Conservation (phyloP, 2,888 invertebrate species). For the Heterodera filipjevi region DNA sequence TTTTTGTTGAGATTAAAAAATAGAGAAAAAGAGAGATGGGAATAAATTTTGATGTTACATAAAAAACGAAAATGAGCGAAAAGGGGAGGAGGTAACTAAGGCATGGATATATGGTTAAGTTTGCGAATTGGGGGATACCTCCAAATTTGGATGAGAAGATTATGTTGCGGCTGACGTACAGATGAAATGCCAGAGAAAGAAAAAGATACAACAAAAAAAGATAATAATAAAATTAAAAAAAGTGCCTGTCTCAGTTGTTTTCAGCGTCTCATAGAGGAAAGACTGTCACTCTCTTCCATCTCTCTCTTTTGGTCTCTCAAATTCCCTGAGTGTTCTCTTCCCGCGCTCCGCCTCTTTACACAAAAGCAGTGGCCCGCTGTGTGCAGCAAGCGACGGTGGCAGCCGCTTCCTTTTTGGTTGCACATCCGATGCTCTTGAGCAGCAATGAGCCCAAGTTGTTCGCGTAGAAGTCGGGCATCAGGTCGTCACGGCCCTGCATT, state of each 20-base stretch:
- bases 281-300: not conserved
- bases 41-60: no score
- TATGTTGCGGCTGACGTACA: not conserved
- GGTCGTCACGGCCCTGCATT: constrained; percentile 53
- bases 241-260: not conserved
- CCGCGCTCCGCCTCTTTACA: not conserved
- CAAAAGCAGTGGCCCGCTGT: not conserved
- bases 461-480: constrained; percentile 63
- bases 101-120: no score
- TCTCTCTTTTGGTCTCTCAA: not conserved
- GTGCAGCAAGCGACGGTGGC: not conserved
- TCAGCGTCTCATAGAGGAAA: not conserved
- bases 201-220: not conserved
- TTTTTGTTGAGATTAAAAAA: no score
- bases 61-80: no score
- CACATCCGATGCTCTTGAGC: not conserved
- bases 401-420: not conserved
- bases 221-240: not conserved
- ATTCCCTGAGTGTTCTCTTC: not conserved
- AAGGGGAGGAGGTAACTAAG: no score
- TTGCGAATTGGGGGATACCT: not conserved
- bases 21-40: no score
- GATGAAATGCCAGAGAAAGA: not conserved
- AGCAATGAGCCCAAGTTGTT: constrained; percentile 55
- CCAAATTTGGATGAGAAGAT: not conserved